These are phyloP conservation scores for Apis mellifera DNA, from an alignment of 1,140 invertebrate genomes.

Conservation along the genomic window DNA sequence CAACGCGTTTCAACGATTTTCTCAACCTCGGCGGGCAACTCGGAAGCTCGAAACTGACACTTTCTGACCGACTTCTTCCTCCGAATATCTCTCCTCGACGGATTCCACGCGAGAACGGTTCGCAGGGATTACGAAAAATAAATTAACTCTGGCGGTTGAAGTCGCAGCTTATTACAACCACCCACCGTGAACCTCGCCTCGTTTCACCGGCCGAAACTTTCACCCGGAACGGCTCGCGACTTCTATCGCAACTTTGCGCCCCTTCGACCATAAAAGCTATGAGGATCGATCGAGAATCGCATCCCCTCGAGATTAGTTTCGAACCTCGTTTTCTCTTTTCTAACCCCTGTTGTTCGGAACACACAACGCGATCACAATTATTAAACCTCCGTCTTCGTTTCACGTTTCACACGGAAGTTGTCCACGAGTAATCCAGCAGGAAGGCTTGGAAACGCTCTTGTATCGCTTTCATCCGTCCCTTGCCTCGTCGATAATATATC, in stretches of 20 bases:
- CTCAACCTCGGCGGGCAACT: too few species aligned
- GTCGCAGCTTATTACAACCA: slow-evolving; percentile 20
- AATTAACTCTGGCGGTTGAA: slow-evolving; percentile 21
- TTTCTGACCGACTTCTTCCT: too few species aligned
- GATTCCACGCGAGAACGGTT: too few species aligned
- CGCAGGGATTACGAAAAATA: not conserved
- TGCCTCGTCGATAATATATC: not conserved
- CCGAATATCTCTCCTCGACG: too few species aligned
- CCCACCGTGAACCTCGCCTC: slow-evolving; percentile 30
- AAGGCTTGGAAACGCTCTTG: not conserved
- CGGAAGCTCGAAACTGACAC: too few species aligned
- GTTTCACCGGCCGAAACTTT: slow-evolving; percentile 28
- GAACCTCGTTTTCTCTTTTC: not conserved
- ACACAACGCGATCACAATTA: not conserved
- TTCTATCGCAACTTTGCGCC: slow-evolving; percentile 19
- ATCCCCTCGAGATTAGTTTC: too few species aligned
- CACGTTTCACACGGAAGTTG: not conserved
- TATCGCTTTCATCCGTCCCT: slow-evolving; percentile 20
- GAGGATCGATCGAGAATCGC: too few species aligned
- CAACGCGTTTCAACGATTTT: too few species aligned
- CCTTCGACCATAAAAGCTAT: too few species aligned
- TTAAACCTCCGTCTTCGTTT: not conserved
- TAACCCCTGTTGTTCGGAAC: too few species aligned
- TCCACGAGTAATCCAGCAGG: slow-evolving; percentile 13
- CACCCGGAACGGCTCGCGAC: slow-evolving; percentile 21